Conservation (phyloP, 2,888 invertebrate genomes). For the Limnephilus auricula region DNA sequence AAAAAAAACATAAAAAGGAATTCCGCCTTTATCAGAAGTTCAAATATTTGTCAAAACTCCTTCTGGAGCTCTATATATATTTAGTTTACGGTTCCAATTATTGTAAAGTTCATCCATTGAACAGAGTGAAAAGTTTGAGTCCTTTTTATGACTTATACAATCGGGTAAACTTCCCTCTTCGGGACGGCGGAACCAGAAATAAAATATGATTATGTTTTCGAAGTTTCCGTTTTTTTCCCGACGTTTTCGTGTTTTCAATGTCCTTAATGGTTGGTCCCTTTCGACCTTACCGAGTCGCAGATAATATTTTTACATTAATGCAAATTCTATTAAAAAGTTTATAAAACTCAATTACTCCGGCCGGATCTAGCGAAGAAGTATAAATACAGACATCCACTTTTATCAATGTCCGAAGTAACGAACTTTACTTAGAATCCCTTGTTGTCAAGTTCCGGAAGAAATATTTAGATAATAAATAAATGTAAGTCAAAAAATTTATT, state of each 20-base stretch:
- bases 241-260: constrained; percentile 52
- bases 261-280: constrained; percentile 33
- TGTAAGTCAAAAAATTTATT: no score
- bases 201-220: constrained; percentile 62
- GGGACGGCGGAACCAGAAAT: constrained; percentile 53
- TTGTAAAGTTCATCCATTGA: constrained; percentile 59
- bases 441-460: background rate
- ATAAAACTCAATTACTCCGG: constrained; percentile 56
- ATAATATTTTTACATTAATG: constrained; percentile 60
- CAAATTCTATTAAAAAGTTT: constrained; percentile 59
- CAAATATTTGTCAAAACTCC: constrained; percentile 30
- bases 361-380: constrained; percentile 36
- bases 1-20: constrained; percentile 22
- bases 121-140: constrained; percentile 59
- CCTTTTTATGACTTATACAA: constrained; percentile 60
- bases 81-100: constrained; percentile 61
- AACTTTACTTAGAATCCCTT: background rate
- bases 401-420: background rate
- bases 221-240: constrained; percentile 52
- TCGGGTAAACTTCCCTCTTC: constrained; percentile 45
- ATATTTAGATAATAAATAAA: background rate
- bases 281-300: constrained; percentile 46
- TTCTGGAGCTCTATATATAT: constrained; percentile 36
- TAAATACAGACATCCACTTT: constrained; percentile 28
- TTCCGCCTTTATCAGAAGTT: constrained; percentile 33